Evolutionary conservation across 2,888 invertebrate species (phyloP).

Genomic region (Leucoptera coffeella): DNA sequence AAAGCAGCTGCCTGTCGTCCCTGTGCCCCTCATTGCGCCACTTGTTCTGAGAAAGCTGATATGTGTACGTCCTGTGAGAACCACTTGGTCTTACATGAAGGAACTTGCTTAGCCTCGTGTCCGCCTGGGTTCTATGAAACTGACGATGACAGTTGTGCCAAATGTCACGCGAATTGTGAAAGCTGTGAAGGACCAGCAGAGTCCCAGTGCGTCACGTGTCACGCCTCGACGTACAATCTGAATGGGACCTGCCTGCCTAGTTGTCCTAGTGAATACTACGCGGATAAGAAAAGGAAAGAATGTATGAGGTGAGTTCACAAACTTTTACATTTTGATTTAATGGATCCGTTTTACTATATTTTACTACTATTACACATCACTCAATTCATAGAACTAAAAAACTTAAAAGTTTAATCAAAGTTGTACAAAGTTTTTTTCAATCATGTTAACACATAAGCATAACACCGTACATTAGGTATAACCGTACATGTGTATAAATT

Average conservation of each 20-base stretch:
- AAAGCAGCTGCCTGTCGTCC: constrained; percentile 74
- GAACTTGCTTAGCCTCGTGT: constrained; percentile 78
- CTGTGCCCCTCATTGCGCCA: constrained; percentile 81
- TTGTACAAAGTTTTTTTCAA: too few species aligned
- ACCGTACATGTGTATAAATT: too few species aligned
- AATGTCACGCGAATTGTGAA: constrained; percentile 73
- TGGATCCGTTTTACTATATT: too few species aligned
- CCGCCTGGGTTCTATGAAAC: constrained; percentile 78
- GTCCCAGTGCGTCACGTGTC: constrained; percentile 77
- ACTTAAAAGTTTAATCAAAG: too few species aligned
- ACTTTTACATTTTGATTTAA: not conserved
- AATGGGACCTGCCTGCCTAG: constrained; percentile 66
- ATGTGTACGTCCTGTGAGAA: constrained; percentile 85
- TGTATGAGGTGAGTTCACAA: constrained; percentile 60
- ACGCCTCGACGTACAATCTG: constrained; percentile 62
- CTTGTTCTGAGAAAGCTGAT: constrained; percentile 76
- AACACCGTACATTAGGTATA: too few species aligned
- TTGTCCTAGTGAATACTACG: constrained; percentile 70
- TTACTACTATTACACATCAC: not conserved
- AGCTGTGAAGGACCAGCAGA: constrained; percentile 74
- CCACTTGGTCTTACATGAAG: constrained; percentile 75
- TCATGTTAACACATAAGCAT: too few species aligned
- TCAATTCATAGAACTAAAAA: too few species aligned
- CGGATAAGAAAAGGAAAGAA: constrained; percentile 72
- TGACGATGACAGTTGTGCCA: constrained; percentile 78